Evolutionary conservation across 2,888 invertebrate species (phyloP), one percentile per base, ranked within the genome.

Genomic region (Heteromyza rotundicornis): DNA sequence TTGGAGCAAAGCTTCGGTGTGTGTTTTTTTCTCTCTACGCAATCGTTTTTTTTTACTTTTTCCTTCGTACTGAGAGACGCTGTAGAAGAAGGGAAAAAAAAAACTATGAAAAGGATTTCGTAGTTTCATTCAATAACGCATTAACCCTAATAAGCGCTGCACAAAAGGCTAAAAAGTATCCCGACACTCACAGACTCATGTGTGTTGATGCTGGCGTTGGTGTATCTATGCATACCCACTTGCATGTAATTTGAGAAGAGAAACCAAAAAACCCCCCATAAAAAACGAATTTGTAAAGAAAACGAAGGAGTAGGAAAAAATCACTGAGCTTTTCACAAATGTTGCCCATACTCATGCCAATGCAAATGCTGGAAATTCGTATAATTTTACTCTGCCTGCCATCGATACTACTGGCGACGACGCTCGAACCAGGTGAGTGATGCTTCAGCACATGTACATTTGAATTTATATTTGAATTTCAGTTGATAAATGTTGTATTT

Each of bases 381-480:
- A 77, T 84, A 65, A 77, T 84, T 65, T 71, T 84, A 67, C 77
- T 84, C 69, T 84, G 83, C 79, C 80, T 84, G 76, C 83, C 83
- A 75, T 82, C 83, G 66, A 77, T 84, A 70, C 72, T 84, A 65
- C 73, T 84, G 75, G 83, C 83, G 71, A 83, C 84, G 64, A 84
- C 83, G 60, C 69, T 82, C 69, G 82, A 84, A 74, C 82, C 84
- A 80, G 82, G 84, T 84, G 70, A 76, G 75, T 74, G 7, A 10
- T 7, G 27, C 27, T 27, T 7, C 27, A 10, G 10, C 27, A 10
- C 27, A 27, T 27, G n/a, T n/a, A n/a, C n/a, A n/a, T n/a, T n/a
- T n/a, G n/a, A n/a, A n/a, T n/a, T n/a, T n/a, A n/a, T n/a, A n/a
- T n/a, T n/a, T n/a, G n/a, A n/a, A n/a, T n/a, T n/a, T n/a, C n/a